Evolutionary conservation across 2,888 invertebrate genomes (phyloP), one percentile per base, ranked within the genome.

Genomic region (Diadegma fenestrale): DNA sequence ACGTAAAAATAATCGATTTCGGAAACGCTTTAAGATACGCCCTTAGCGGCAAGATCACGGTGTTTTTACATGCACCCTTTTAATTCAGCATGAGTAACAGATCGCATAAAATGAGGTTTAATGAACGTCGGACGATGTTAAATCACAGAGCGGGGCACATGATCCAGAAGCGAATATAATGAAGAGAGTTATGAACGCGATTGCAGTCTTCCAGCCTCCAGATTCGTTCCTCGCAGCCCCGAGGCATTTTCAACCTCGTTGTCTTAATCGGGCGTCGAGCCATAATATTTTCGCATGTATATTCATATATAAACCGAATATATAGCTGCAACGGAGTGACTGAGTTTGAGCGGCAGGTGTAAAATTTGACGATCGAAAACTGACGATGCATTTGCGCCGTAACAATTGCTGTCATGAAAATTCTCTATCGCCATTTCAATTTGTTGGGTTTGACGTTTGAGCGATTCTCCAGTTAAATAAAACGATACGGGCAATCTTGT

Each of bases 41-140:
- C 64, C 64, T 71, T 6, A 30, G 5, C 64, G 69, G 71, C 19
- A 43, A 80, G 75, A 84, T 76, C 41, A 73, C 26, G 26, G 61
- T 82, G 61, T 7, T 58, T 5, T 10, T 37, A 37, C 37, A 30
- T 54, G n/a, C 8, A 64, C 37, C 5, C 26, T 26, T 51, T 61
- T 71, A 41, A 22, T 58, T 51, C 19, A 1, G 7, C 43, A n/a
- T 14, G 45, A 22, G 19, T 14, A 41, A 68, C 61, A 45, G 41
- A 68, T 48, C 6, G 37, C 76, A 80, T 54, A 58, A 77, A 77
- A 68, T 37, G 84, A 81, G 33, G 48, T 68, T 84, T 54, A 84
- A 84, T 84, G 69, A 78, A 84, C 77, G 84, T 84, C 78, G 68
- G 84, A 61, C 73, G 51, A 75, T 78, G 78, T 78, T 43, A 78